A percentile compares a stretch with the other conserved stretches of the same genome.
Conservation (phyloP, 2,888 invertebrate species). For the Schizaphis graminum region DNA sequence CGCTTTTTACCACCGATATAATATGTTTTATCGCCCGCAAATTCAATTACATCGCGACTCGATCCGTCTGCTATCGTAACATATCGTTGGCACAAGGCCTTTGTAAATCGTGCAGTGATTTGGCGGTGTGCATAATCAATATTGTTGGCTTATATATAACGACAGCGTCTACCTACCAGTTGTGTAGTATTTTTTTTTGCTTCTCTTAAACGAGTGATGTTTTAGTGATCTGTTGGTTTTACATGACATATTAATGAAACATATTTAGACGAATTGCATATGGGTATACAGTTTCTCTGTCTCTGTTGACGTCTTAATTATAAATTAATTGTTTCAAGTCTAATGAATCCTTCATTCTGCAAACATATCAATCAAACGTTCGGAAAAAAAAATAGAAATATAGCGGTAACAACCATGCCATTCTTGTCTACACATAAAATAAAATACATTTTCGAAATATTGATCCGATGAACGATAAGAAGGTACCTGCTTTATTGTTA, state of each 20-base stretch:
- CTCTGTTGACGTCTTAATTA: background rate
- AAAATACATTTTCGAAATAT: background rate
- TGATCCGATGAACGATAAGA: background rate
- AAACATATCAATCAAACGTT: background rate
- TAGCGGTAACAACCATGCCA: background rate
- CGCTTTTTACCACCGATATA: background rate
- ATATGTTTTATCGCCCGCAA: background rate
- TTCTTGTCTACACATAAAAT: background rate
- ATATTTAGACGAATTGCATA: background rate
- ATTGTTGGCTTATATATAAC: background rate
- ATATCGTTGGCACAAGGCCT: background rate
- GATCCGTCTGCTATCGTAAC: background rate
- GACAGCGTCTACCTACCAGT: background rate
- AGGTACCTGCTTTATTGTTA: background rate
- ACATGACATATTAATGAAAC: background rate
- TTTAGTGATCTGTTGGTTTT: background rate
- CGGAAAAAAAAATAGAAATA: background rate
- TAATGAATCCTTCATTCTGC: background rate
- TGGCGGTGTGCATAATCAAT: background rate
- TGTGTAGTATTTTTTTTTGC: background rate
- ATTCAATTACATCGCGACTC: background rate
- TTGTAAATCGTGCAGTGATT: background rate
- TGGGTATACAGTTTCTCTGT: background rate
- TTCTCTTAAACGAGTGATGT: background rate
- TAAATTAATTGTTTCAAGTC: background rate